These are phyloP conservation scores for Oreotragus oreotragus DNA, from an alignment of 2,113 vertebrate genomes.

Conservation along the genomic window DNA sequence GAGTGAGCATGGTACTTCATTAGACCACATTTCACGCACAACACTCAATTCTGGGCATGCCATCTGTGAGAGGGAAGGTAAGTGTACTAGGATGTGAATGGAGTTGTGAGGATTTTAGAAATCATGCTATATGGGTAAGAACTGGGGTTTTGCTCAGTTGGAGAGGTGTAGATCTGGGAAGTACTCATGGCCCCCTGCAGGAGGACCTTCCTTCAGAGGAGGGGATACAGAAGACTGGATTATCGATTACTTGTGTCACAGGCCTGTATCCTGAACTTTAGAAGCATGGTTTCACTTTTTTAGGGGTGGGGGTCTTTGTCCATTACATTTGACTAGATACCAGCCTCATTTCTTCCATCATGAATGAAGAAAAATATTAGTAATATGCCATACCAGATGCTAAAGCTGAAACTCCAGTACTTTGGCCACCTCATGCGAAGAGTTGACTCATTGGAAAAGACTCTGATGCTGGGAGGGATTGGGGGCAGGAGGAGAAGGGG, in stretches of 20 bases:
- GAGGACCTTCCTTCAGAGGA: background rate
- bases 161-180: background rate
- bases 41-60: background rate
- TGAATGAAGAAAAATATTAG: slow-evolving; percentile 23
- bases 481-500: too few species aligned
- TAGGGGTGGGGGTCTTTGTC: background rate
- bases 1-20: background rate
- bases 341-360: background rate
- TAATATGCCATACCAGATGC: background rate
- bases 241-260: background rate
- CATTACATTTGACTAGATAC: background rate
- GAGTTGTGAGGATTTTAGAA: background rate
- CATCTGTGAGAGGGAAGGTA: background rate
- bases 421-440: too few species aligned
- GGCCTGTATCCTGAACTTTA: background rate
- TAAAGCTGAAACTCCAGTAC: too few species aligned
- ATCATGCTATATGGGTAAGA: background rate
- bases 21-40: background rate
- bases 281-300: background rate
- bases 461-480: too few species aligned
- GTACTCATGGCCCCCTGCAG: background rate
- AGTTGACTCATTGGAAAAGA: too few species aligned
- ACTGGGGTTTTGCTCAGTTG: background rate
- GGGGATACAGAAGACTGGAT: background rate
- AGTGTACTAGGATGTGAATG: background rate